Conservation (phyloP, 2,888 invertebrate species). For the Aporophyla nigra region DNA sequence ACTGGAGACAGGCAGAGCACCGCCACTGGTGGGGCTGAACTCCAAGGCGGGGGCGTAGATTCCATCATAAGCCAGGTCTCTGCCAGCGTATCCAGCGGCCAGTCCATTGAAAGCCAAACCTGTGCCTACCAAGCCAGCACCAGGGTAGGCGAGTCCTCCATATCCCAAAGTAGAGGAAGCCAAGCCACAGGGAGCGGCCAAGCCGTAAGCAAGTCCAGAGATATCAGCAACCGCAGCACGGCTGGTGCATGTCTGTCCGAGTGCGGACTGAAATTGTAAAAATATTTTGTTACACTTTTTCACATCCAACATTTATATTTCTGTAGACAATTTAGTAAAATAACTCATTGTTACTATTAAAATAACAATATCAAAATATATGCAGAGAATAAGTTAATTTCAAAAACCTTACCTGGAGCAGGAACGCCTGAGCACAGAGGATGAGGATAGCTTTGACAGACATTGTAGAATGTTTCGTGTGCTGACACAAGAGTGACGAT, state of each 20-base stretch:
- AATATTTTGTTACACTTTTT: no score
- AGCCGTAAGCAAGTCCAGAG: slow-evolving; percentile 12
- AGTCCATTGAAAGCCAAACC: no score
- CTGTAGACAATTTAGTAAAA: background rate
- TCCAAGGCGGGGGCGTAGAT: slow-evolving; percentile 25
- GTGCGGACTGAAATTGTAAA: slow-evolving; percentile 25
- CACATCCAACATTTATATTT: background rate
- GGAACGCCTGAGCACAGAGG: slow-evolving; percentile 13
- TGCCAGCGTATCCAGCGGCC: no score
- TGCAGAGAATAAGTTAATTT: background rate
- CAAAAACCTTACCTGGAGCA: slow-evolving; percentile 10
- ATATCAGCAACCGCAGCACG: slow-evolving; percentile 40
- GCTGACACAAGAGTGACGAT: slow-evolving; percentile 36
- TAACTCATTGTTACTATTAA: no score
- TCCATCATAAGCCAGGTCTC: slow-evolving; percentile 21
- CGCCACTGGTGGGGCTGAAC: slow-evolving; percentile 48
- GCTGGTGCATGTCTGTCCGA: slow-evolving; percentile 37
- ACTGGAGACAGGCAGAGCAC: slow-evolving; percentile 48
- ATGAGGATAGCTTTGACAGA: slow-evolving; percentile 62
- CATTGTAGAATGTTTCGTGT: slow-evolving; percentile 64
- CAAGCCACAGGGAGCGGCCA: slow-evolving; percentile 13
- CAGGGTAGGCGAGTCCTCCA: slow-evolving; percentile 5
- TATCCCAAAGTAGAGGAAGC: slow-evolving; percentile 3
- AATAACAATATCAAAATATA: background rate
- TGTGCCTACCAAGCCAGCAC: slow-evolving; percentile 10